Percentiles rank a stretch among this genome's conserved stretches.
These are phyloP conservation scores for Apteryx owenii DNA, from an alignment of 2,113 vertebrate genomes.

Conservation along the genomic window DNA sequence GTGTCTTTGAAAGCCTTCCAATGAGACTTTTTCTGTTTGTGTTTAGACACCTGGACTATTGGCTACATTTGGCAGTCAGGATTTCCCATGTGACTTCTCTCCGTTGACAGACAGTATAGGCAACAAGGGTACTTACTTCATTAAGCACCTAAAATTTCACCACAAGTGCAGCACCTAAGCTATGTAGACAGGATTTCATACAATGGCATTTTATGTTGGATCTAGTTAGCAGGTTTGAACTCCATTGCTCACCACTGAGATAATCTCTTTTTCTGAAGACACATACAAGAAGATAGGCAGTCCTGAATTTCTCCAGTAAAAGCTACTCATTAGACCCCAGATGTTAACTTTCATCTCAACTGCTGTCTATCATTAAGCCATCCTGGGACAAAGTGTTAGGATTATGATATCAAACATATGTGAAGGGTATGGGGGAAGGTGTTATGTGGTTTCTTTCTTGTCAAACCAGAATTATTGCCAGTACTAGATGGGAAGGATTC, in stretches of 20 bases:
- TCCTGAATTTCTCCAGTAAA: neutral
- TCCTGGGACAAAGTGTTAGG: neutral
- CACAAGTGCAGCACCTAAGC: neutral
- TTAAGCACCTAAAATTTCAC: neutral
- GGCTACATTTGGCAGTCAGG: neutral
- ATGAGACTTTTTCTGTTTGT: fast-evolving
- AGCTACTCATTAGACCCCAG: neutral
- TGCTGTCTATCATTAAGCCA: neutral
- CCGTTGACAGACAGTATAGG: neutral
- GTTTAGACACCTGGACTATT: neutral
- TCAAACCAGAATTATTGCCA: neutral
- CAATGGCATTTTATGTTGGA: neutral
- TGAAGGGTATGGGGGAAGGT: neutral
- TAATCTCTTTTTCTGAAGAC: neutral
- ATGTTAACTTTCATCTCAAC: neutral
- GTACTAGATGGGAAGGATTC: neutral
- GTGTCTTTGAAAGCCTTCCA: neutral
- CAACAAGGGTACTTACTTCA: neutral
- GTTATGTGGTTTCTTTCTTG: neutral
- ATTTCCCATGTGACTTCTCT: neutral
- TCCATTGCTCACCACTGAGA: neutral
- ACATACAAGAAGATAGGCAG: neutral
- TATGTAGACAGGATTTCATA: neutral
- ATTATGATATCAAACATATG: neutral
- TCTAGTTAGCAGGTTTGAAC: neutral